Base-by-base conservation (phyloP, 2,888 invertebrate species). In the Panorpa germanica region DNA sequence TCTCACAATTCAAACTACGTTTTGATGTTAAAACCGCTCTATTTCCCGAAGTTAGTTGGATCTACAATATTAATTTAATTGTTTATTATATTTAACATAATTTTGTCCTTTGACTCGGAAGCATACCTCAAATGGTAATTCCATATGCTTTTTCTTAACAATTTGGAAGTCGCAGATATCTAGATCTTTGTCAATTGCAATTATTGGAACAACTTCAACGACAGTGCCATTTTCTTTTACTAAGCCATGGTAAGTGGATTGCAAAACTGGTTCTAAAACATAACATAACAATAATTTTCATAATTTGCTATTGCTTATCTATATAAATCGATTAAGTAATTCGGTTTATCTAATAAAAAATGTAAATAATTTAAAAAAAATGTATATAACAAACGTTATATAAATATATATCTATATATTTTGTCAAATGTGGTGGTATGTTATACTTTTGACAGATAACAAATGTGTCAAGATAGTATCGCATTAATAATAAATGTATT, bases 151-250 rank as follows among this genome's bases (percentile, higher is more conserved):
- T 52, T 85, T 83, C 55, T 85, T 86, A 35, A 83, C 71, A 43
- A 88, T 86, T 44, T 78, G 74, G 63, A 85, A 88, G 46, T 76
- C 75, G 59, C 88, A 88, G 37, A 86, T 75, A 40, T 73, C 69
- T 37, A 57, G 53, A 29, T 57, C 61, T 4, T 81, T 81, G 25
- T 78, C 60, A 30, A 85, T 86, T 44, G 81, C 66, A 50, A 90
- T 88, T 41, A 78, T 65, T n/a, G 88, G 88, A 37, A 85, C 86
- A 45, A 88, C 83, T 57, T 88, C 86, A 41, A 90, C 88, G 41
- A 81, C 61, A 30, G 85, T 82, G 57, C 86, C 86, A 57, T 88
- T 86, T 63, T 90, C 90, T 44, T 81, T 75, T 46, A 90, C 82
- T 52, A 90, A 63, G 20, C 88, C 90, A 48, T 88, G 88, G 60